Percentiles rank a stretch among this genome's conserved stretches.
Evolutionary conservation across 2,797 vertebrate species (phyloP).

Genomic region (Sparidentex hasta): DNA sequence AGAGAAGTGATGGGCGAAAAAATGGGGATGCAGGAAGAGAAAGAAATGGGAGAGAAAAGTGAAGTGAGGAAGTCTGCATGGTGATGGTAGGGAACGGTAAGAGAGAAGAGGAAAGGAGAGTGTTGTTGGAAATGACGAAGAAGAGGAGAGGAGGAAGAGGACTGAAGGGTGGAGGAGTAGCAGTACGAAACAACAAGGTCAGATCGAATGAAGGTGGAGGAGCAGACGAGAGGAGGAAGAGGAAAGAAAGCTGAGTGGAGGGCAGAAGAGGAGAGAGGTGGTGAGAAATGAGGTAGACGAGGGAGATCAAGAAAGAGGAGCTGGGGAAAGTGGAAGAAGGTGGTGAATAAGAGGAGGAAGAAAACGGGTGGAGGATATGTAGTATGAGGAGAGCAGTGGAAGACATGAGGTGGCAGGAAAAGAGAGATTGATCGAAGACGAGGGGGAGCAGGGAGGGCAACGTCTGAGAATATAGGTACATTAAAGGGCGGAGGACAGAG

Average conservation of each 20-base stretch:
- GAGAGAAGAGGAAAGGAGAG: not conserved
- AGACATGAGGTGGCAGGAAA: not conserved
- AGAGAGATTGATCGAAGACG: not conserved
- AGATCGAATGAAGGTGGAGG: not conserved
- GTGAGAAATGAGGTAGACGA: not conserved
- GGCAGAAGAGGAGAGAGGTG: not conserved
- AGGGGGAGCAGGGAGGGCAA: not conserved
- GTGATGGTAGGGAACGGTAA: not conserved
- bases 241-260: not conserved
- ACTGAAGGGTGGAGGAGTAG: not conserved
- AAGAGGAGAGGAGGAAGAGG: too few species aligned
- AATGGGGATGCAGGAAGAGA: not conserved
- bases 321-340: not conserved
- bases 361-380: not conserved
- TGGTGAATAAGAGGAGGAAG: not conserved
- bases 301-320: not conserved
- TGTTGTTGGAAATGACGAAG: not conserved
- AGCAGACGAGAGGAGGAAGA: not conserved
- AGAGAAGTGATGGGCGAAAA: not conserved
- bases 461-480: not conserved
- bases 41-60: not conserved
- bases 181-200: not conserved
- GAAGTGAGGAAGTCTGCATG: not conserved
- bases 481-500: not conserved
- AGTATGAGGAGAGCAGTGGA: not conserved